Percentiles rank a stretch among this genome's conserved stretches.
These are phyloP conservation scores for Pegea sp. DNA, from an alignment of 23 tunicate species.

Conservation along the genomic window DNA sequence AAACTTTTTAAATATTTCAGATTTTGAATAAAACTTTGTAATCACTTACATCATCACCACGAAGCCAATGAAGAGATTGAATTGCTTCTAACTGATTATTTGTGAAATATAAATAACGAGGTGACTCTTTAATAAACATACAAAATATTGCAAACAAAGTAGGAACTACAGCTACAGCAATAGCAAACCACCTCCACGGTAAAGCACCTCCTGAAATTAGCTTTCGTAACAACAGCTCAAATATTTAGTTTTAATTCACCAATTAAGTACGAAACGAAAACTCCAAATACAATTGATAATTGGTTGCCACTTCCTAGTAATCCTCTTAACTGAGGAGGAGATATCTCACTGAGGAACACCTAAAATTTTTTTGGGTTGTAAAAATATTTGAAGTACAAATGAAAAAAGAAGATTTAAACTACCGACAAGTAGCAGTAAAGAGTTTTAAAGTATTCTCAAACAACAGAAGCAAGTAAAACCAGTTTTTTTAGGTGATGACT, in stretches of 20 bases:
- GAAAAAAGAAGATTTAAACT: too few species aligned
- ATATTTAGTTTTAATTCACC: slow-evolving; percentile 28
- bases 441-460: too few species aligned
- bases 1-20: too few species aligned
- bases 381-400: too few species aligned
- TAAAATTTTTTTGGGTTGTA: too few species aligned
- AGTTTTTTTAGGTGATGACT: too few species aligned
- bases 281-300: slow-evolving; percentile 33
- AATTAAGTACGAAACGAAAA: slow-evolving; percentile 27
- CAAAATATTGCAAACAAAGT: slow-evolving; percentile 11
- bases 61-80: slow-evolving; percentile 13
- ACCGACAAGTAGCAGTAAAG: too few species aligned
- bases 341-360: slow-evolving; percentile 47
- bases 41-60: slow-evolving; percentile 33
- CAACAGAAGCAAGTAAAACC: too few species aligned
- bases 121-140: slow-evolving; percentile 42
- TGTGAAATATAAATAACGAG: slow-evolving; percentile 23
- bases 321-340: slow-evolving; percentile 34
- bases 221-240: too few species aligned
- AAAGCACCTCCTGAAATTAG: slow-evolving; percentile 12
- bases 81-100: slow-evolving; percentile 12
- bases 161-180: slow-evolving; percentile 13
- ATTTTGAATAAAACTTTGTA: too few species aligned
- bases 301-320: slow-evolving; percentile 52
- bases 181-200: slow-evolving; percentile 64